A percentile compares a stretch with the other conserved stretches of the same genome.
These are phyloP conservation scores for Eumacrocentrus americanus DNA, from an alignment of 2,888 invertebrate genomes.

Conservation along the genomic window DNA sequence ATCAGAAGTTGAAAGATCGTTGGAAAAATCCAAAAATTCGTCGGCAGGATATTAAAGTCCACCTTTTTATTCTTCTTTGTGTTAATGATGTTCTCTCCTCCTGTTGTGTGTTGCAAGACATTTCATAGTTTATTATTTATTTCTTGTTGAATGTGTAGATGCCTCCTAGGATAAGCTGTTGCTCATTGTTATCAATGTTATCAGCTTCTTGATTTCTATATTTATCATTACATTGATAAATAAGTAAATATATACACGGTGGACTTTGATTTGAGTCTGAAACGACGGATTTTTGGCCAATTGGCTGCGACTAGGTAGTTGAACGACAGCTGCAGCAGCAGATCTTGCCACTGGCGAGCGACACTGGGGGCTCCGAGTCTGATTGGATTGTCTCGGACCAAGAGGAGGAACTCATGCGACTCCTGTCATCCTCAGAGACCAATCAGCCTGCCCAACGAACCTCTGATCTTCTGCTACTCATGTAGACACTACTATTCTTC, in stretches of 20 bases:
- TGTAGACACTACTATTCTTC: conserved; percentile 41
- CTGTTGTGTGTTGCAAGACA: too few species aligned
- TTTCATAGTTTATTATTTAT: conserved; percentile 24
- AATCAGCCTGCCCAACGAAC: conserved; percentile 53
- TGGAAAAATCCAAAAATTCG: conserved; percentile 4
- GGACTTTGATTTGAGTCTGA: conserved; percentile 52
- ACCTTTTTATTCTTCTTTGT: conserved; percentile 45
- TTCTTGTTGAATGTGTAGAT: conserved; percentile 34
- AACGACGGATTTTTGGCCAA: conserved; percentile 52
- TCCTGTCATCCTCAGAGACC: conserved; percentile 67
- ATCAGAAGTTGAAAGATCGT: neutral
- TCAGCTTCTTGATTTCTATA: too few species aligned
- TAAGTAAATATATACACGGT: too few species aligned
- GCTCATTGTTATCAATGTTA: too few species aligned
- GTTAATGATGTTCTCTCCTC: conserved; percentile 15
- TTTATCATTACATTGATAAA: too few species aligned
- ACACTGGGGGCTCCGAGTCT: conserved; percentile 70
- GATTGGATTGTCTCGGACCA: conserved; percentile 81
- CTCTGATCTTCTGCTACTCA: conserved; percentile 53
- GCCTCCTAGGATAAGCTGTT: too few species aligned
- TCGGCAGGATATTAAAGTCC: conserved; percentile 60
- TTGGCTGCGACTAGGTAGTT: conserved; percentile 49
- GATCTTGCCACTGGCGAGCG: conserved; percentile 51
- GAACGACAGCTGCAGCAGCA: conserved; percentile 55
- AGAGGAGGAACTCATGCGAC: conserved; percentile 77